Base-by-base conservation (phyloP, 2,797 vertebrate species). In the Sylvia borin region DNA sequence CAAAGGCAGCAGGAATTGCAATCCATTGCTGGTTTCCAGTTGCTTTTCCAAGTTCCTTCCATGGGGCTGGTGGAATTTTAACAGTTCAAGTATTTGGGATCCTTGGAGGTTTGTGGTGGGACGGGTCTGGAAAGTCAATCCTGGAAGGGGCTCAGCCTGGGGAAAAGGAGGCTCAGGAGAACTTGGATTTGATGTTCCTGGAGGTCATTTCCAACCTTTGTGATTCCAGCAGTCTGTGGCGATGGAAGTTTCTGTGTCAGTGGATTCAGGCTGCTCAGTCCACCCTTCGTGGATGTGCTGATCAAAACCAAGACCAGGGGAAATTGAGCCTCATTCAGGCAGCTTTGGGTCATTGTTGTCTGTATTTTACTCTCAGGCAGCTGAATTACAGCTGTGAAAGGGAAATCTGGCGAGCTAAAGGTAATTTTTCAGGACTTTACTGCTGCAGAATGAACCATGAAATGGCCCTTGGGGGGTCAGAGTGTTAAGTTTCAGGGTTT, bases 81-180 rank as follows among this genome's bases (percentile, higher is more conserved):
- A 19, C 48, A 9, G 13, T 38, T n/a, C 4, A 1, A 7, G 8
- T n/a, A 0, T 11, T 48, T 2, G 11, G 43, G 34, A 50, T 75
- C 55, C 15, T 24, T 74, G 89, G 64, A 43, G 83, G 25, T 61
- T 48, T 3, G 3, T 11, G 62, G 68, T 3, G 51, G 31, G 17
- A 16, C 54, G 57, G 40, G 22, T 26, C 5, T 66, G 62, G 62
- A 32, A 15, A 32, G 7, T 16, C 26, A 25, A 2, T 36, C 32
- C 60, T 64, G 61, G 45, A 10, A 10, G 10, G 19, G 43, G 19
- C 43, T 45, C 43, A 45, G 43, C 43, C 43, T 43, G 42, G 20
- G 21, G 45, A 45, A 45, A 21, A 45, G 45, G 27, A 55, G n/a
- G 40, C 51, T 55, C 76, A 38, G 76, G n/a, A 38, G 10, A 25